Evolutionary conservation across 2,888 invertebrate species (phyloP), one percentile per base, ranked within the genome.

Genomic region (Acleris holmiana): DNA sequence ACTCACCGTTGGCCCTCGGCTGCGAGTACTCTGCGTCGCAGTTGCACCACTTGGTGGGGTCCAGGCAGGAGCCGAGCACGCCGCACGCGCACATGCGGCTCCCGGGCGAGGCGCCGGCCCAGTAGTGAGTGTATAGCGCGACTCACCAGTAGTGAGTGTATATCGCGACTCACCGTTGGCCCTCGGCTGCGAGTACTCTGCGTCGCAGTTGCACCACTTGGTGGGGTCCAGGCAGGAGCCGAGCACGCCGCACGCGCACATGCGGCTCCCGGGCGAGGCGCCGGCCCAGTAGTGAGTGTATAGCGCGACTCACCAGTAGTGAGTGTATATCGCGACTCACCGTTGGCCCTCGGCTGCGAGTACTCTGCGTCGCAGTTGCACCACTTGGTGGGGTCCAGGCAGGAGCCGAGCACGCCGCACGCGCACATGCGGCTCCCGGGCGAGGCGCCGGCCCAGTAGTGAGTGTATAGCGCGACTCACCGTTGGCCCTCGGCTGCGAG

Each of bases 131-230:
- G 48, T 19, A 19, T 7, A 25, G 25, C 1, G n/a, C 0, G 18
- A 54, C 17, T n/a, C n/a, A 13, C 40, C 40, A 40, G 40, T 40
- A 40, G 40, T 51, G 17, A 10, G 19, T 48, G 48, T 19, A 19
- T 7, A 25, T 6, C 1, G n/a, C 1, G 18, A 54, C 17, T 15
- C n/a, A 25, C 51, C n/a, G 50, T 29, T 29, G 50, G 50, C 5
- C 50, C n/a, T 23, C 23, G 25, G 50, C n/a, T 29, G 50, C 21
- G 25, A 13, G n/a, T 23, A 21, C 77, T 91, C 96, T 0, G 97
- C 94, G 86, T 99, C 99, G 82, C 99, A 99, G 89, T 99, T 99
- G 86, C 99, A 99, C 96, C 98, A 98, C 88, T 97, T 97, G 51
- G 96, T 95, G 53, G 94, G 94, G 87, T 97, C 97, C 3, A 93